Base-by-base conservation (phyloP, 2,113 vertebrate species). In the Platycercus adscitus region DNA sequence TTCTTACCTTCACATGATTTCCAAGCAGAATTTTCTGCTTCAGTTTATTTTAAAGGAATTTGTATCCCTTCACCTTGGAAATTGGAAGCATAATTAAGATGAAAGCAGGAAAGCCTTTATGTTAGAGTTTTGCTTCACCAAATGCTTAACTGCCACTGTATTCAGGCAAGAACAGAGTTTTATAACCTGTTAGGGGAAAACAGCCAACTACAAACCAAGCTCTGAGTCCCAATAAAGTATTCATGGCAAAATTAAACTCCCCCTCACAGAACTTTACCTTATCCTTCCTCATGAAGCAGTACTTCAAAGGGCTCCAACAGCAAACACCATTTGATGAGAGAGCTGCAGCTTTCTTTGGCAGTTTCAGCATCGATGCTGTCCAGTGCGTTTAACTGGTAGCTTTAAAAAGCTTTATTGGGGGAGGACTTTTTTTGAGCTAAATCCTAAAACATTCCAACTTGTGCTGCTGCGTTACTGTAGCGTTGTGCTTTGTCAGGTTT, bases 391-490 rank as follows among this genome's bases (percentile, higher is more conserved):
- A 25, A 19, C 37, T 33, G 14, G 4, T 8, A 24, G 63, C 18
- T 89, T 58, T 5, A 8, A n/a, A 81, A 37, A 70, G 9, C 4
- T 13, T 33, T 17, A 6, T 6, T 56, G 15, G 16, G 11, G 4
- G 33, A 31, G 24, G 2, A 6, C 2, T 24, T 19, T 1, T 4
- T 7, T 35, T 44, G 14, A 39, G 21, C 4, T 47, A 0, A 60
- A 20, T 41, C 21, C 3, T 2, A 31, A 20, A 12, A 1, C 0
- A 1, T 12, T 88, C 6, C 1, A 14, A 2, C 6, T 16, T 21
- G 26, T 9, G 46, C 24, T 18, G 41, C 6, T 26, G 60, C 24
- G 0, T 31, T 17, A 23, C 3, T 0, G 26, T 28, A 17, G 15
- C 3, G 0, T 2, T 37, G 4, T 6, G 7, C 20, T 7, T 19